Conservation (phyloP, 2,888 invertebrate species). For the Emmelina monodactyla region DNA sequence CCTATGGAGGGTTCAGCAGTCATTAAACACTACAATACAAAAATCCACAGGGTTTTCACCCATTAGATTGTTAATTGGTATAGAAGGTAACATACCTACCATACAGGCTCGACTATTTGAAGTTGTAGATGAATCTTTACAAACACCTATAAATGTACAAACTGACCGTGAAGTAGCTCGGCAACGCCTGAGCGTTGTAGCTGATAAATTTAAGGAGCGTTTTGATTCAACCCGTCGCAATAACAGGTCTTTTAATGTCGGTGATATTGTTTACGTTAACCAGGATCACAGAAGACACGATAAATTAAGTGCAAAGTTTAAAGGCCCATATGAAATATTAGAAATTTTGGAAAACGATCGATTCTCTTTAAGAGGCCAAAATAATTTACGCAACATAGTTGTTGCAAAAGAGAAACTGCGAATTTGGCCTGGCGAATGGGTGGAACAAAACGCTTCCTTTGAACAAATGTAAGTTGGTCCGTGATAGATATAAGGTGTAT, state of each 20-base stretch:
- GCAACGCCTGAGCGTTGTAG: neutral
- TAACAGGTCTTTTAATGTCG: neutral
- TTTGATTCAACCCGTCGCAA: constrained; percentile 1
- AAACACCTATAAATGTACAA: neutral
- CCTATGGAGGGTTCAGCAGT: constrained; percentile 12
- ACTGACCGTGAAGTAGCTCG: constrained; percentile 3
- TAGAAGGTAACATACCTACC: constrained; percentile 6
- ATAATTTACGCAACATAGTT: constrained; percentile 7
- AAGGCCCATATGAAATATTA: constrained; percentile 13
- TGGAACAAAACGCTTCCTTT: too few relatives aligned
- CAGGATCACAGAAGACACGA: constrained; percentile 4
- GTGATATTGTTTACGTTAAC: constrained; percentile 2
- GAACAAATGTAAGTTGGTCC: too few relatives aligned
- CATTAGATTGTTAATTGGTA: constrained; percentile 7
- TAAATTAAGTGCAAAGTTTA: constrained; percentile 9
- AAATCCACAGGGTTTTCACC: constrained; percentile 11
- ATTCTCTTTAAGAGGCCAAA: constrained; percentile 5
- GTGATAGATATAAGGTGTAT: too few relatives aligned
- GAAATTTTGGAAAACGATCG: constrained; percentile 9
- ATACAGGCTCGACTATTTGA: constrained; percentile 6
- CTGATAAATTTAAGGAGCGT: neutral
- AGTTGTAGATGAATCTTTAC: neutral
- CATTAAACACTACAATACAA: constrained; percentile 10
- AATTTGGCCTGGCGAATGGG: constrained; percentile 9
- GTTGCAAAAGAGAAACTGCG: constrained; percentile 11